Evolutionary conservation across 2,888 invertebrate genomes (phyloP).

Genomic region (Tuta absoluta): DNA sequence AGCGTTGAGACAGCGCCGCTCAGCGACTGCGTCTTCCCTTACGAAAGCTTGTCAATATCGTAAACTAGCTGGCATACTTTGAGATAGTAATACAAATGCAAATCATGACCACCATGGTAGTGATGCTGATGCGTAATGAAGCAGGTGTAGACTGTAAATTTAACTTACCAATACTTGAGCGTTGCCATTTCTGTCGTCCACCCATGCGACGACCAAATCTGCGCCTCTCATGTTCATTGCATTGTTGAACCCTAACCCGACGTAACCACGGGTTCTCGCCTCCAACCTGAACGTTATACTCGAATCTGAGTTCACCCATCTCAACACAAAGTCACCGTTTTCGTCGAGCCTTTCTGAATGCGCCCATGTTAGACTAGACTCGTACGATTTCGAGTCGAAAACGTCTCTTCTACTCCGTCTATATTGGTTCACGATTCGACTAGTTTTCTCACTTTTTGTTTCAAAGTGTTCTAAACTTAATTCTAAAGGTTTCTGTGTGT

Average conservation of each 20-base stretch:
- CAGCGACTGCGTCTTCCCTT: too few species aligned
- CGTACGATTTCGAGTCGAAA: slow-evolving; percentile 72
- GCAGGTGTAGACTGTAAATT: slow-evolving; percentile 19
- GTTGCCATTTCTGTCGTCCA: slow-evolving; percentile 84
- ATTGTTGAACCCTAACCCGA: slow-evolving; percentile 92
- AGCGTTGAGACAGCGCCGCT: too few species aligned
- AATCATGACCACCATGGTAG: slow-evolving; percentile 12
- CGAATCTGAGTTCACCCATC: slow-evolving; percentile 89
- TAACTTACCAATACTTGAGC: slow-evolving; percentile 90
- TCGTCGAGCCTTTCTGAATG: slow-evolving; percentile 81
- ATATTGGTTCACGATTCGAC: slow-evolving; percentile 67
- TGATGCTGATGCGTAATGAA: slow-evolving; percentile 8
- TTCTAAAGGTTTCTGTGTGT: slow-evolving; percentile 57
- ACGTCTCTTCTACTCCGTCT: slow-evolving; percentile 65
- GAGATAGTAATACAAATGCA: background rate
- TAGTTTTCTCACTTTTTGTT: slow-evolving; percentile 64
- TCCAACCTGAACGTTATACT: slow-evolving; percentile 92
- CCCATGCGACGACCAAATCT: slow-evolving; percentile 95
- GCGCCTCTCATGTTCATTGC: slow-evolving; percentile 90
- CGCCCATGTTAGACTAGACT: slow-evolving; percentile 79
- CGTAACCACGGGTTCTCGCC: slow-evolving; percentile 91
- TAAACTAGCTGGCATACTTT: slow-evolving; percentile 11
- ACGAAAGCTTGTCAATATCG: background rate
- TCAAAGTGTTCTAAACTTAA: slow-evolving; percentile 58
- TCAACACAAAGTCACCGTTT: slow-evolving; percentile 79